phyloP scores from a whole-genome alignment of 2,797 vertebrate species.

The Micropoecilia bifurca region DNA sequence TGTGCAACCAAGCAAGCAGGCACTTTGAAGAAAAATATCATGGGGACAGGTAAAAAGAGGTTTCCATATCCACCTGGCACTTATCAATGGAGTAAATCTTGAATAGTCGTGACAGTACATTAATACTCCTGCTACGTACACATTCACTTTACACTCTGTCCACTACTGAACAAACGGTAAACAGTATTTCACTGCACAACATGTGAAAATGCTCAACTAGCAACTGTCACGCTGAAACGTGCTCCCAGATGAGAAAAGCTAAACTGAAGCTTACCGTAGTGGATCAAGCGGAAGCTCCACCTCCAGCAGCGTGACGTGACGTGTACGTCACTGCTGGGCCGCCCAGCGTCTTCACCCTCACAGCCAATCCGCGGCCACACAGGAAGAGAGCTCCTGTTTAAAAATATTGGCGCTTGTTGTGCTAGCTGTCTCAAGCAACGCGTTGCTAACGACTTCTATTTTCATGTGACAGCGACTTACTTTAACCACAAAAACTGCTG shows the following conservation, averaged over 20 bases:
- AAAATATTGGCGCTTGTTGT: constrained; percentile 80
- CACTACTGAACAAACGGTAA: background rate
- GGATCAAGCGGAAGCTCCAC: constrained; percentile 35
- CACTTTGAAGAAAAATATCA: background rate
- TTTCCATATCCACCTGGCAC: background rate
- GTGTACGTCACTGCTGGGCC: constrained; percentile 16
- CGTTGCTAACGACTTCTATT: background rate
- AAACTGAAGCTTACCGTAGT: constrained; percentile 58
- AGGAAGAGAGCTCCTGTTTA: constrained; percentile 74
- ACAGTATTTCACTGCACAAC: background rate
- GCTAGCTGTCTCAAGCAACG: background rate
- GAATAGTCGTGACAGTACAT: background rate
- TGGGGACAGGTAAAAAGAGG: background rate
- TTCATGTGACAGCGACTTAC: too few relatives aligned
- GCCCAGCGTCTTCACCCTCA: constrained; percentile 17
- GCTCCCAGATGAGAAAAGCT: background rate
- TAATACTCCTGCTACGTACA: constrained; percentile 23
- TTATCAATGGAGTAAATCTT: background rate
- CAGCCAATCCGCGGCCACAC: constrained; percentile 65
- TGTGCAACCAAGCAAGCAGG: background rate
- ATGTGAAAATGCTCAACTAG: background rate
- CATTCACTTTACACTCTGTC: background rate
- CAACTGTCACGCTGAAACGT: background rate
- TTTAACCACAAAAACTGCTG: background rate
- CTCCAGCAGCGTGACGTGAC: constrained; percentile 17